A percentile compares a stretch with the other conserved stretches of the same genome.
Conservation (phyloP, 1,140 invertebrate species). For the Leptopilina boulardi region DNA sequence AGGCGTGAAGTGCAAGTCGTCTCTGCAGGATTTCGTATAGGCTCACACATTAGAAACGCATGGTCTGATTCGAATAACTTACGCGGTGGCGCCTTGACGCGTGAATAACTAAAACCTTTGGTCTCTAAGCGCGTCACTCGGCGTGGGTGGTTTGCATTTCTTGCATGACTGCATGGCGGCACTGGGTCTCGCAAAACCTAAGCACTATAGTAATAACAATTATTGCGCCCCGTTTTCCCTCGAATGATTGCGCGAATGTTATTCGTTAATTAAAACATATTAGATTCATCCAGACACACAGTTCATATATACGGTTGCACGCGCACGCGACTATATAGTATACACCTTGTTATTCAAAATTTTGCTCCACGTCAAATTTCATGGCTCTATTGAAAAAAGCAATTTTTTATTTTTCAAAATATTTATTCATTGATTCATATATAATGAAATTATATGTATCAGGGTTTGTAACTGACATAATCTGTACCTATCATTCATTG, state of each 20-base stretch:
- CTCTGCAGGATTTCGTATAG: slow-evolving; percentile 58
- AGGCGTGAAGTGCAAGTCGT: slow-evolving; percentile 55
- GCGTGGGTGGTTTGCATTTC: slow-evolving; percentile 70
- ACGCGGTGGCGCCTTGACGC: slow-evolving; percentile 71
- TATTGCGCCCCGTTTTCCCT: slow-evolving; percentile 59
- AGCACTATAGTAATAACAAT: slow-evolving; percentile 68
- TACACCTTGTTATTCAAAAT: too few species aligned
- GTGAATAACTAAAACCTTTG: slow-evolving; percentile 73
- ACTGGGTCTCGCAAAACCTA: slow-evolving; percentile 59
- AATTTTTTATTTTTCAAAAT: too few species aligned
- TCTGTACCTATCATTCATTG: too few species aligned
- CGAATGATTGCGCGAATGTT: slow-evolving; percentile 51
- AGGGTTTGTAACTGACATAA: too few species aligned
- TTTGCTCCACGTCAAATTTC: too few species aligned
- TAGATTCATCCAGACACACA: too few species aligned
- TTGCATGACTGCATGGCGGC: slow-evolving; percentile 66
- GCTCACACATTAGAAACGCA: slow-evolving; percentile 62
- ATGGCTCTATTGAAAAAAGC: too few species aligned
- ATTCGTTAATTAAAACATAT: slow-evolving; percentile 59
- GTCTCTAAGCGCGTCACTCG: slow-evolving; percentile 57
- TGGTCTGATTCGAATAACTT: slow-evolving; percentile 71
- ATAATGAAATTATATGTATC: too few species aligned
- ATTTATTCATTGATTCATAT: too few species aligned
- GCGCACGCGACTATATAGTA: too few species aligned
- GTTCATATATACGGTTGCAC: too few species aligned